Evolutionary conservation across 2,113 vertebrate species (phyloP).

Genomic region (Abramis brama): DNA sequence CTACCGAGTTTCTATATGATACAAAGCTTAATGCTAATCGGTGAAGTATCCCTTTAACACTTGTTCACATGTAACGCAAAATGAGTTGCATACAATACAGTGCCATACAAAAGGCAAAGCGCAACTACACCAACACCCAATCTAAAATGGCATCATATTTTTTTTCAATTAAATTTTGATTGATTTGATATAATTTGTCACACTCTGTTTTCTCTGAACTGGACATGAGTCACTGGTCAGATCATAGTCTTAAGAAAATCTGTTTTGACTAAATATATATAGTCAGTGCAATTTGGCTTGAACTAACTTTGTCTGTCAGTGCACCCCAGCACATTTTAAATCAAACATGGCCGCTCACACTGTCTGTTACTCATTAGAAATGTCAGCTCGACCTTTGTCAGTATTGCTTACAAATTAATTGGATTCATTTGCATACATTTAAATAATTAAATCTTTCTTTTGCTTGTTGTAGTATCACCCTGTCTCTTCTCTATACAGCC

Average conservation of each 20-base stretch:
- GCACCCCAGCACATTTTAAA: neutral
- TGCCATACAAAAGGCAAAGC: neutral
- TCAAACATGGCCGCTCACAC: neutral
- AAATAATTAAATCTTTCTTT: constrained; percentile 4
- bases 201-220: neutral
- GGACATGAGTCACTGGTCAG: neutral
- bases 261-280: neutral
- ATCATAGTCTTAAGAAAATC: neutral
- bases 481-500: neutral
- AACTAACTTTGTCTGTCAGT: neutral
- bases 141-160: neutral
- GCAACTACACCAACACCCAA: neutral
- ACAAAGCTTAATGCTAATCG: too few species aligned
- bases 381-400: constrained; percentile 61
- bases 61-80: neutral
- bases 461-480: neutral
- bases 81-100: neutral
- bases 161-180: neutral
- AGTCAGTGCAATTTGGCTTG: neutral
- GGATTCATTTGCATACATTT: constrained; percentile 28
- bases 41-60: neutral
- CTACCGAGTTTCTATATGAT: too few species aligned
- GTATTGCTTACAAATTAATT: constrained; percentile 33
- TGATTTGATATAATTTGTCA: neutral
- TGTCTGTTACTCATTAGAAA: constrained; percentile 42